Percentiles rank a stretch among this genome's conserved stretches.
Evolutionary conservation across 2,888 invertebrate species (phyloP).

Genomic region (Cantharis rufa): DNA sequence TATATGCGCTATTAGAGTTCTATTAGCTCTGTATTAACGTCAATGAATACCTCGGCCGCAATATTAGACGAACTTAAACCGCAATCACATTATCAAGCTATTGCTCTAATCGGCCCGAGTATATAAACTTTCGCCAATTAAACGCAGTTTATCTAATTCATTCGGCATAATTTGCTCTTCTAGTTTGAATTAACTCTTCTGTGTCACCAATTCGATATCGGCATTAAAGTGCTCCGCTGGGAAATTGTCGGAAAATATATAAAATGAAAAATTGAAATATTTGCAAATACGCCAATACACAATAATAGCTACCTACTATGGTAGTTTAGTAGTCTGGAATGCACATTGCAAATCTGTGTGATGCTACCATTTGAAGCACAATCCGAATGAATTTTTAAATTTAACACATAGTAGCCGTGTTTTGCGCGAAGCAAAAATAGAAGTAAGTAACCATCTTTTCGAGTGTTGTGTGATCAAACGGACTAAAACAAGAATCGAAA

Average conservation of each 20-base stretch:
- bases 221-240: neutral
- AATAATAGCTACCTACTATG: neutral
- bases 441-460: too few species aligned
- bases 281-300: neutral
- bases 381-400: neutral
- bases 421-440: neutral
- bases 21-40: slow-evolving; percentile 34
- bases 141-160: slow-evolving; percentile 44
- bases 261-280: neutral
- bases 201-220: slow-evolving; percentile 18
- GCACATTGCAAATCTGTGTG: neutral
- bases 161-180: slow-evolving; percentile 47
- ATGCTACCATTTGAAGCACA: neutral
- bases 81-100: slow-evolving; percentile 51
- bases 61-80: slow-evolving; percentile 38
- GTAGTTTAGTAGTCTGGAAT: neutral
- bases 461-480: neutral
- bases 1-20: slow-evolving; percentile 36
- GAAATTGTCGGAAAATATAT: neutral
- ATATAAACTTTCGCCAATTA: slow-evolving; percentile 44
- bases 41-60: slow-evolving; percentile 33
- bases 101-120: slow-evolving; percentile 45
- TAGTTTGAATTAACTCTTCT: slow-evolving; percentile 41
- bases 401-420: neutral
- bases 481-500: neutral